Base-by-base conservation (phyloP, 2,797 vertebrate genomes). In the Sebastes vulpes region DNA sequence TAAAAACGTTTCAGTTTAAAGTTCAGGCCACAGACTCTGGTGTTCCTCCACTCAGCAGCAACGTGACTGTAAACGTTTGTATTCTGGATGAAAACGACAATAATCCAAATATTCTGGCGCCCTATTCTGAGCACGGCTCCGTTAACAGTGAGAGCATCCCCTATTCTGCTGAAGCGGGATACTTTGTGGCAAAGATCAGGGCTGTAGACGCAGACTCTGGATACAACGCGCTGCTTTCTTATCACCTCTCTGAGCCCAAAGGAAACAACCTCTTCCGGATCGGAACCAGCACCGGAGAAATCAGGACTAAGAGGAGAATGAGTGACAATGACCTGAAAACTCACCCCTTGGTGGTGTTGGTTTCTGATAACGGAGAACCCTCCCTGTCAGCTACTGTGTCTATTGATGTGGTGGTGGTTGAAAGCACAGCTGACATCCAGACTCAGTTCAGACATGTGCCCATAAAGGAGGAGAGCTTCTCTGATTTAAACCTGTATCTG, bases 61-160 rank as follows among this genome's bases (percentile, higher is more conserved):
- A 96, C 77, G 96, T 95, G 80, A 96, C 95, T 5, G 93, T 97
- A 21, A 94, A 95, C 18, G 92, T 98, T 82, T 97, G 97, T 0
- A 93, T 98, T 31, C 83, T 96, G 81, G 97, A 95, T 86, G 92
- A 93, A 52, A 95, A 95, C 68, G 93, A 92, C 82, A 93, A 91
- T 77, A 84, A 72, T 57, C 92, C 92, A 21, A 50, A 5, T 3
- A 75, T 92, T 54, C 85, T 93, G 3, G 93, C 96, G 58, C 95
- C 97, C 32, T 96, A 97, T 94, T 97, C 97, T 84, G 94, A 96
- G 32, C 96, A 96, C 0, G 95, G 94, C 18, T 88, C 95, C 38
- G 96, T 97, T 88, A 96, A 95, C 68, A 85, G 96, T 2, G 83
- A 95, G 95, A 90, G 93, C 96, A 90, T 97, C 96, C 86, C 96